Base-by-base conservation (phyloP, 2,888 invertebrate genomes). In the Mimachlamys varia region DNA sequence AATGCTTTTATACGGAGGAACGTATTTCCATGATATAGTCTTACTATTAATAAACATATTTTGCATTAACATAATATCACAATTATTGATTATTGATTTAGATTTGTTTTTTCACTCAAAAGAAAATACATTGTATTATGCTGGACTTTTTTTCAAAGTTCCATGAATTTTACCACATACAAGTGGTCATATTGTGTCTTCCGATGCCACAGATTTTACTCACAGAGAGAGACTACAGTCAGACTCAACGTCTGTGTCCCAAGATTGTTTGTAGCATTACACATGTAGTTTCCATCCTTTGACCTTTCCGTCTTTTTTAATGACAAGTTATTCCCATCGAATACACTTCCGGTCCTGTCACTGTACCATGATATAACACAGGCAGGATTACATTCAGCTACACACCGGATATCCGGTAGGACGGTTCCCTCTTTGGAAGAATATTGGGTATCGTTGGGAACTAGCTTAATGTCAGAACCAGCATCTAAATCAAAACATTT, bases 351-450 rank as follows among this genome's bases (percentile, higher is more conserved):
- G 27, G 76, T 76, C 27, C 76, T 76, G 33, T 76, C 76, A 76
- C 33, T 27, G 76, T 76, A 33, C 76, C 76, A 76, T 22, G 76
- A 76, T 7, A 76, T 76, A 13, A 33, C 76, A 76, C 76, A 76
- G 76, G 76, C 33, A 13, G 76, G 76, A 33, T 76, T 76, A 76
- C 76, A 76, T 27, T 12, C 33, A 76, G 76, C 76, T 22, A 15
- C 33, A 33, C 76, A 76, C 76, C 76, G 76, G 76, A 76, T 76
- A 76, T 76, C 76, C 76, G 76, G 76, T 27, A 76, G 27, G 33
- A 10, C 33, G 15, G 33, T 76, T 12, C 76, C 76, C 76, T 76
- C 76, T 15, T 76, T 76, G 13, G 7, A 0, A 0, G 76, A 33
- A 12, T 76, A 76, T 13, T 33, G 76, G 76, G 33, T 76, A 33